A percentile compares a stretch with the other conserved stretches of the same genome.
phyloP scores from a whole-genome alignment of 2,797 vertebrate species.

The Lagocephalus sceleratus region DNA sequence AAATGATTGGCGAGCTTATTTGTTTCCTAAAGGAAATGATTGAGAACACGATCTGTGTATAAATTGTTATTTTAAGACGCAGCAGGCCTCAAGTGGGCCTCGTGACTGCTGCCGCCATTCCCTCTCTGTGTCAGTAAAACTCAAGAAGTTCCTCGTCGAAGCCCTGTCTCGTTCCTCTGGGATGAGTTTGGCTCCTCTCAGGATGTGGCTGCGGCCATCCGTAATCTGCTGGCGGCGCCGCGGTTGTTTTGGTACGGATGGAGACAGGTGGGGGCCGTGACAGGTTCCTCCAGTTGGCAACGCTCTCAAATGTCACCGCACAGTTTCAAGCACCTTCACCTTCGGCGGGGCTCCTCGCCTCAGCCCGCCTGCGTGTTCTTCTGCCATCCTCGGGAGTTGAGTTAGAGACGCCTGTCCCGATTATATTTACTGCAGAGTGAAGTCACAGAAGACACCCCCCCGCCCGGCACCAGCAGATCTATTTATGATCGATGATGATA shows the following conservation, averaged over 20 bases:
- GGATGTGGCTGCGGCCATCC: slow-evolving; percentile 40
- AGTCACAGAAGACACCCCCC: slow-evolving; percentile 47
- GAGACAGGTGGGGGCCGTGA: slow-evolving; percentile 67
- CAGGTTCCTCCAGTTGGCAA: slow-evolving; percentile 59
- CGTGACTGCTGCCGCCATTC: background rate
- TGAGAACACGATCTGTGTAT: too few species aligned
- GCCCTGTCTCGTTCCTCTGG: background rate
- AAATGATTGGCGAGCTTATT: too few species aligned
- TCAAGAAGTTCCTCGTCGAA: background rate
- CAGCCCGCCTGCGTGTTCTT: slow-evolving; percentile 11
- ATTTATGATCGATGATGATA: too few species aligned
- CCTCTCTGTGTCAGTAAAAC: background rate
- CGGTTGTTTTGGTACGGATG: slow-evolving; percentile 58
- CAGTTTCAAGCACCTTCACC: slow-evolving; percentile 26
- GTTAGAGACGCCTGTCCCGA: slow-evolving; percentile 17
- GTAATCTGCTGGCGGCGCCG: slow-evolving; percentile 43
- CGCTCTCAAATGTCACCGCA: slow-evolving; percentile 64
- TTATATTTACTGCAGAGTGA: slow-evolving; percentile 42
- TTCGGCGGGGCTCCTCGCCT: background rate
- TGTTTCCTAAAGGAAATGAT: too few species aligned
- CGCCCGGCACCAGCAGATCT: slow-evolving; percentile 20
- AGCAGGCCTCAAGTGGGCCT: background rate
- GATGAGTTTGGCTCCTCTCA: slow-evolving; percentile 1
- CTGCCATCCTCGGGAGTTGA: slow-evolving; percentile 29
- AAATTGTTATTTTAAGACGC: too few species aligned